Base-by-base conservation (phyloP, 1,140 invertebrate species). In the Hyles euphorbiae region DNA sequence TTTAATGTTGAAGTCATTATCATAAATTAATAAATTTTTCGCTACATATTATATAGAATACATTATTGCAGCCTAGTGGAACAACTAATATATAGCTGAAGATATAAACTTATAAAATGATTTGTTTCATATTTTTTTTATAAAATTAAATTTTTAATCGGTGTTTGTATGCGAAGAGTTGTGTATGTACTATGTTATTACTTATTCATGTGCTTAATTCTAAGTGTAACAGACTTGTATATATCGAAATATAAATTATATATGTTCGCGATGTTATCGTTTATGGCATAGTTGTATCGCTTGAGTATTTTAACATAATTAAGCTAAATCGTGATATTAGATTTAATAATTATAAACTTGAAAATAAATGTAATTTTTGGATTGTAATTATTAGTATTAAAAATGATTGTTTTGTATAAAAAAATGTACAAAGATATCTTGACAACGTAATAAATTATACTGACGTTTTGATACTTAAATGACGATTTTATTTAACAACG, bases 301-400 rank as follows among this genome's bases (percentile, higher is more conserved):
- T 86, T 85, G 59, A 79, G 67, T 81, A 79, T 82, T 74, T 67
- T 76, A 74, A 68, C 76, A 81, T 76, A 73, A 80, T 76, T 88
- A 88, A 88, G 85, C 78, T 88, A 88, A 88, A 88, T 87, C 82
- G 83, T 88, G 86, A 88, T 88, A 88, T 83, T 88, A 87, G 82
- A 81, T 80, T 78, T 83, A 88, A 88, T 80, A 83, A 88, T 83
- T 83, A 82, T 85, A 78, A 88, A 84, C 78, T 81, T 81, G 67
- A 79, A 82, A 83, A 85, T 84, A 86, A 84, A 85, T 87, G 82
- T 88, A 87, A 86, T 88, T 87, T 88, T 87, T 85, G 78, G 78
- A 85, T 85, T 88, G 83, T 88, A 87, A 88, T 88, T 88, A 88
- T 83, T 88, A 88, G 85, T 87, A 84, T 85, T 77, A 73, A 76